A percentile compares a stretch with the other conserved stretches of the same genome.
Evolutionary conservation across 1,140 invertebrate genomes (phyloP).

Genomic region (Panagrolaimus sp.): DNA sequence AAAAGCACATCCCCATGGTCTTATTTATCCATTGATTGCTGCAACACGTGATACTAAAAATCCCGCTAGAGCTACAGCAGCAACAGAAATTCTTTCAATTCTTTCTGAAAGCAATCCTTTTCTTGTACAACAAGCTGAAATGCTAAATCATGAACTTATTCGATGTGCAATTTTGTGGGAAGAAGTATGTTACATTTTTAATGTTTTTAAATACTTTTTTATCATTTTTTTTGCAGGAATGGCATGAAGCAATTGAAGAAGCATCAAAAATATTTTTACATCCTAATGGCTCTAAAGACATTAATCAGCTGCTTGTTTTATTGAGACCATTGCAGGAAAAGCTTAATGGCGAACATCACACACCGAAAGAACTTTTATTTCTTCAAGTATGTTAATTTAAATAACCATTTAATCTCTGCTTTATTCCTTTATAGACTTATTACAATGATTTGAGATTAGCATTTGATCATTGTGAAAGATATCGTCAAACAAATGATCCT

Average conservation of each 20-base stretch:
- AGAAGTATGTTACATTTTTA: conserved; percentile 62
- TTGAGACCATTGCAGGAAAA: conserved; percentile 88
- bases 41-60: conserved; percentile 91
- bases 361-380: conserved; percentile 89
- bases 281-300: conserved; percentile 66
- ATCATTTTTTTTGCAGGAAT: conserved; percentile 59
- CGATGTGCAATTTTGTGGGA: conserved; percentile 98
- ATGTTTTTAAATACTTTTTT: too few species aligned
- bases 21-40: conserved; percentile 94
- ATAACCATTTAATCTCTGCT: neutral
- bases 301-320: conserved; percentile 88
- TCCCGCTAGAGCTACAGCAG: conserved; percentile 73
- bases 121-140: conserved; percentile 76
- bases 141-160: conserved; percentile 85
- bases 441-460: conserved; percentile 86
- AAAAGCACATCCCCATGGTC: conserved; percentile 69
- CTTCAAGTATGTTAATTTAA: conserved; percentile 67
- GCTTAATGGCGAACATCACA: conserved; percentile 85
- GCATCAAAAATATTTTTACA: conserved; percentile 92
- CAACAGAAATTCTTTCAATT: conserved; percentile 85
- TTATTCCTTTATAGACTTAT: conserved; percentile 66
- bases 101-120: conserved; percentile 88
- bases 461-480: conserved; percentile 81
- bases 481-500: conserved; percentile 74
- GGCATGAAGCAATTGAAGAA: conserved; percentile 97